These are phyloP conservation scores for Podocnemis expansa DNA, from an alignment of 2,113 vertebrate genomes.

Conservation along the genomic window DNA sequence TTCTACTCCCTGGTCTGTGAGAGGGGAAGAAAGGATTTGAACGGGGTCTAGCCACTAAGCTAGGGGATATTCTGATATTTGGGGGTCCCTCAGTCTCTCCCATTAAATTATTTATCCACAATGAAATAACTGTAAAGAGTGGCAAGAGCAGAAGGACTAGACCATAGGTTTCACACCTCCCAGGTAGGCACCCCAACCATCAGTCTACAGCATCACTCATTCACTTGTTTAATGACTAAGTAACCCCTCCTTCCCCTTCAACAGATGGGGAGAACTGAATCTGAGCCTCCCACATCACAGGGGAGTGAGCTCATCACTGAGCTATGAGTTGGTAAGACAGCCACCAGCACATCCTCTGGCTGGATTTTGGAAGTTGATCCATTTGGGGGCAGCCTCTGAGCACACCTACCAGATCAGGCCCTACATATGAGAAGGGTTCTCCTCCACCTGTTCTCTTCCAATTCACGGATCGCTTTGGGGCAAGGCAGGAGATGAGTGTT, in stretches of 20 bases:
- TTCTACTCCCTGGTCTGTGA: neutral
- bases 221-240: too few species aligned
- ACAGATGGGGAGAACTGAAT: too few species aligned
- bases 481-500: neutral
- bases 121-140: too few species aligned
- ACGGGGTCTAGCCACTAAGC: neutral
- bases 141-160: neutral
- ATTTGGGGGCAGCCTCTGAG: neutral
- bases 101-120: neutral
- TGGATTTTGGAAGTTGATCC: neutral
- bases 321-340: neutral
- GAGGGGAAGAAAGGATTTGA: neutral
- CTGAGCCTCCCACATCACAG: too few species aligned
- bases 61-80: neutral
- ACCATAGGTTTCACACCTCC: neutral
- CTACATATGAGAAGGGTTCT: neutral
- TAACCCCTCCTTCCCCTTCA: too few species aligned
- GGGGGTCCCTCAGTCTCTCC: neutral
- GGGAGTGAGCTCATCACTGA: too few species aligned
- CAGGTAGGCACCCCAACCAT: neutral
- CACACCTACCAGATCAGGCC: neutral
- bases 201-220: too few species aligned
- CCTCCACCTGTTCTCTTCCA: neutral
- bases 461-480: neutral
- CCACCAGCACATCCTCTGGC: neutral